A percentile compares a stretch with the other conserved stretches of the same genome.
These are phyloP conservation scores for Enteromius afrohamiltoni DNA, from an alignment of 2,797 vertebrate species.

Conservation along the genomic window DNA sequence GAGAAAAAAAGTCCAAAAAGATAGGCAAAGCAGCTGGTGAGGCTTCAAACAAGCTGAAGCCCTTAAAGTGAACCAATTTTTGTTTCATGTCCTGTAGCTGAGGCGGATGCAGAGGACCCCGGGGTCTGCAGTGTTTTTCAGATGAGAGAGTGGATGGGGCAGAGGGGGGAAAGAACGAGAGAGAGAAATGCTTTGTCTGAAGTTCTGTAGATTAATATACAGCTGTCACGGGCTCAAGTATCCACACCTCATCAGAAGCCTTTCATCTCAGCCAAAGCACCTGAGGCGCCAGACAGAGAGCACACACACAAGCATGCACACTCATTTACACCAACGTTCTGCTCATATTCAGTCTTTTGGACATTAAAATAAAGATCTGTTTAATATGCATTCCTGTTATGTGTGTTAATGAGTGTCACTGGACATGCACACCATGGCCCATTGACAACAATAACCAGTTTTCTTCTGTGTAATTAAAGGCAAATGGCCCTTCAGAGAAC, in stretches of 20 bases:
- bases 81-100: slow-evolving; percentile 92
- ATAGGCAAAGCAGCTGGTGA: slow-evolving; percentile 86
- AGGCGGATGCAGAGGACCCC: slow-evolving; percentile 86
- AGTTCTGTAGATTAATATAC: slow-evolving; percentile 98
- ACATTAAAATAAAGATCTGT: not conserved
- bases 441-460: not conserved
- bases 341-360: not conserved
- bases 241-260: slow-evolving; percentile 82
- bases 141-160: slow-evolving; percentile 72
- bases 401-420: not conserved
- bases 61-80: slow-evolving; percentile 98
- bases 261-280: slow-evolving; percentile 92
- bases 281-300: slow-evolving; percentile 81
- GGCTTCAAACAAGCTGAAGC: slow-evolving; percentile 89
- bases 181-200: slow-evolving; percentile 89
- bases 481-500: not conserved
- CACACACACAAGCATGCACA: slow-evolving; percentile 28
- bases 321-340: slow-evolving; percentile 17
- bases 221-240: slow-evolving; percentile 96
- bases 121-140: slow-evolving; percentile 70
- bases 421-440: not conserved
- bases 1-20: slow-evolving; percentile 68
- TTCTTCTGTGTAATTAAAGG: not conserved
- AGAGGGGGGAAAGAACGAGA: slow-evolving; percentile 81
- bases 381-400: not conserved